Evolutionary conservation across 2,797 vertebrate species (phyloP), one percentile per base, ranked within the genome.

Genomic region (Myotis pilosus): DNA sequence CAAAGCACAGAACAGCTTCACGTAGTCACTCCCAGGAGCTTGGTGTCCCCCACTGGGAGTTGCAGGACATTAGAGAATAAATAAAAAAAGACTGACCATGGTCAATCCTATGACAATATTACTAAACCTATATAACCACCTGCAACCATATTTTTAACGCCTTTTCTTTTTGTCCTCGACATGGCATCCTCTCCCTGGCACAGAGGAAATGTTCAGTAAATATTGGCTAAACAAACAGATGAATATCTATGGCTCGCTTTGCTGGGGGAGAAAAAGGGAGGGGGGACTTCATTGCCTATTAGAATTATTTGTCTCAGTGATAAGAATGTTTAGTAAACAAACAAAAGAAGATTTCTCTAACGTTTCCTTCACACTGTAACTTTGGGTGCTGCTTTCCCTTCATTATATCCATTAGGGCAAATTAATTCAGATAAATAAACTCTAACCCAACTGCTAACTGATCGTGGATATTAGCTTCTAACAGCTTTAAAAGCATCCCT

Each of bases 401-500:
- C 38, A 51, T 62, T 68, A 20, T 10, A 71, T 75, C 38, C 49
- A 8, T 92, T 66, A 19, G 25, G 17, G 62, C 76, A 64, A 87
- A 57, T 87, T 78, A 93, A 93, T 95, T 94, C 92, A 94, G 57
- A 94, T 80, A 92, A 88, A 93, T 51, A 78, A 89, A 94, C 55
- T 87, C 57, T 80, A 85, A 69, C 55, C 78, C 92, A 92, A 87
- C 66, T 72, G 57, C 76, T 72, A 57, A 71, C 71, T 49, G 49
- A 83, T 6, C 66, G 22, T 83, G 69, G 72, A 47, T 51, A 89
- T 80, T 44, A 51, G 38, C 89, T 69, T 91, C 76, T 71, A 75
- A 84, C 23, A 87, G 41, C 49, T 93, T 83, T 51, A 75, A 92
- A 94, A 88, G 53, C 64, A 76, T 83, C 47, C 53, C 60, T 91